These are phyloP conservation scores for Prosapia bicincta DNA, from an alignment of 2,888 invertebrate genomes.

Conservation along the genomic window DNA sequence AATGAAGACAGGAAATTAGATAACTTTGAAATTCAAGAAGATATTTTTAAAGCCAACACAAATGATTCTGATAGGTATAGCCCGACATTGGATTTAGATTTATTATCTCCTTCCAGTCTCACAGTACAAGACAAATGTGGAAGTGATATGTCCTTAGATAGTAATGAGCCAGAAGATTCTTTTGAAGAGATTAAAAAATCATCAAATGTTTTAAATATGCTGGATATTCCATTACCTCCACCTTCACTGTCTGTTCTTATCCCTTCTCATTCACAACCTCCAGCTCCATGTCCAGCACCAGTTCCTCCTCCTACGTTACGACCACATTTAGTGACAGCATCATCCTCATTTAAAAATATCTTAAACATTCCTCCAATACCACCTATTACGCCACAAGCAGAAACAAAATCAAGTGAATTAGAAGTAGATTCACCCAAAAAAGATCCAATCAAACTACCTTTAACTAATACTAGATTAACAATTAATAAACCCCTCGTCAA, in stretches of 20 bases:
- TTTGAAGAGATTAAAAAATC: not conserved
- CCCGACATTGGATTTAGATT: slow-evolving; percentile 24
- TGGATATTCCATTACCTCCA: slow-evolving; percentile 33
- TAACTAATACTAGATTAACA: slow-evolving; percentile 25
- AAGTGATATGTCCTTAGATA: slow-evolving; percentile 24
- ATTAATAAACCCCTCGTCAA: slow-evolving; percentile 34
- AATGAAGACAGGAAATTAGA: not conserved
- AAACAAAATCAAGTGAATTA: not conserved
- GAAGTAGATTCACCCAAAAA: not conserved
- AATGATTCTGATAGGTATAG: slow-evolving; percentile 24
- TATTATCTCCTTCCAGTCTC: slow-evolving; percentile 12
- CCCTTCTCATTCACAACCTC: not conserved
- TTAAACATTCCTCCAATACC: slow-evolving; percentile 32
- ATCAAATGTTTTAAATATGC: slow-evolving; percentile 8
- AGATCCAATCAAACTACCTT: not conserved
- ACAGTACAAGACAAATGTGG: slow-evolving; percentile 5
- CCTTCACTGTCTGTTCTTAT: not conserved
- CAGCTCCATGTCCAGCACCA: slow-evolving; percentile 12
- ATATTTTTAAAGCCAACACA: not conserved
- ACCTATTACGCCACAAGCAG: not conserved
- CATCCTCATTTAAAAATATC: slow-evolving; percentile 35
- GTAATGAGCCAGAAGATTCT: slow-evolving; percentile 13
- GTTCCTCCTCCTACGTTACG: slow-evolving; percentile 19
- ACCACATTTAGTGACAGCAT: slow-evolving; percentile 21
- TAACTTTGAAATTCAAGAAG: not conserved